Conservation (phyloP, 2,888 invertebrate genomes). For the Cyaniris semiargus region DNA sequence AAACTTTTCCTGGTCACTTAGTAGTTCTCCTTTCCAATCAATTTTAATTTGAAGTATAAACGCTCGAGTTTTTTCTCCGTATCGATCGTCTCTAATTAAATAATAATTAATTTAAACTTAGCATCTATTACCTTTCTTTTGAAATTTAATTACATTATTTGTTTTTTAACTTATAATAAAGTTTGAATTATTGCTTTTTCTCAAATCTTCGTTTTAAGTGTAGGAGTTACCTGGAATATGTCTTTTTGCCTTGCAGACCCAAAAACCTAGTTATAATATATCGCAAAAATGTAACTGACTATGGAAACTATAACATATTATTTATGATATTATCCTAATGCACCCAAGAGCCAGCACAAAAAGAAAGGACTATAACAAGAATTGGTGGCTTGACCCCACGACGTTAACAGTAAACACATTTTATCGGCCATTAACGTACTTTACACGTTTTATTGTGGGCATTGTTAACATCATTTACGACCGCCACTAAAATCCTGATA, state of each 20-base stretch:
- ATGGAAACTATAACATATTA: neutral
- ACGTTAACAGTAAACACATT: constrained; percentile 59
- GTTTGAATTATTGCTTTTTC: neutral
- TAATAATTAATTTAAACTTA: neutral
- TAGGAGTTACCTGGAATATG: neutral
- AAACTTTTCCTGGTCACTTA: constrained; percentile 36
- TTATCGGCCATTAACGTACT: constrained; percentile 75
- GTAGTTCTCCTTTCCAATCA: constrained; percentile 33
- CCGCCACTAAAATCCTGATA: constrained; percentile 42
- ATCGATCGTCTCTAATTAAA: neutral
- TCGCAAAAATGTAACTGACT: neutral
- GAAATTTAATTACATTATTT: constrained; percentile 7
- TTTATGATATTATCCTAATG: neutral
- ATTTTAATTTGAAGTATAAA: constrained; percentile 16
- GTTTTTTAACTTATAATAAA: neutral
- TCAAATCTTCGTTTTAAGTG: neutral
- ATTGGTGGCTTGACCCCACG: constrained; percentile 42
- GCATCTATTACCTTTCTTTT: neutral
- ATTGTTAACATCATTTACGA: constrained; percentile 71
- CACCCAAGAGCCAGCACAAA: neutral
- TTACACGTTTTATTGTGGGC: constrained; percentile 74
- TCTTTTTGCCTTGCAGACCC: neutral
- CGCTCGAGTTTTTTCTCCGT: neutral
- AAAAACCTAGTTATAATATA: neutral
- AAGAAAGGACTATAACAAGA: constrained; percentile 34